phyloP scores from a whole-genome alignment of 2,888 invertebrate species.

The Ceratothoa steindachneri region DNA sequence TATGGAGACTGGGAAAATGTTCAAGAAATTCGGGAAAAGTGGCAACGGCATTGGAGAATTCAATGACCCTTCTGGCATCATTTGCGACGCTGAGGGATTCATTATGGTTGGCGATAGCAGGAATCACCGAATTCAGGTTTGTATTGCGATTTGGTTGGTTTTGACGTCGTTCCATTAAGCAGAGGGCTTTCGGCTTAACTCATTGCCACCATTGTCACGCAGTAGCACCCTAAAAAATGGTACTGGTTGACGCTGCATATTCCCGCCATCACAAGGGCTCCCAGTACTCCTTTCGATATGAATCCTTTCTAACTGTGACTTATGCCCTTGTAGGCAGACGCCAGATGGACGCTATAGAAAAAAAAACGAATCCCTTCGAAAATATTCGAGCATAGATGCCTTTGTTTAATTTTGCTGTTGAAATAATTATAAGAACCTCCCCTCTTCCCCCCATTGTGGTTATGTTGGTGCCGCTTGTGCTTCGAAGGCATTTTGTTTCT shows the following conservation, averaged over 20 bases:
- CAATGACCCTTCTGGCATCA: slow-evolving; percentile 77
- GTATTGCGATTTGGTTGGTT: background rate
- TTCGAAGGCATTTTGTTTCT: no score
- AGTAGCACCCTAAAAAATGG: background rate
- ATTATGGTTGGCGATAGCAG: slow-evolving; percentile 88
- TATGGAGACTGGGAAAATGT: slow-evolving; percentile 85
- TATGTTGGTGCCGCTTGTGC: no score
- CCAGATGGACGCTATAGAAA: no score
- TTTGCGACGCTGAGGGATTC: slow-evolving; percentile 80
- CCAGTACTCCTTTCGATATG: no score
- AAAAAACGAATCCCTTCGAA: no score
- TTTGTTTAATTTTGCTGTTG: no score
- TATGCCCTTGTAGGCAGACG: no score
- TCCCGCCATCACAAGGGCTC: background rate
- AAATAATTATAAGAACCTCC: no score
- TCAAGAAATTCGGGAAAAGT: slow-evolving; percentile 64
- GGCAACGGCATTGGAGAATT: slow-evolving; percentile 64
- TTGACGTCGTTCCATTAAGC: background rate
- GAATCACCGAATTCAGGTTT: slow-evolving; percentile 70
- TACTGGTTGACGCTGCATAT: background rate
- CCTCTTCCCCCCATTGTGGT: no score
- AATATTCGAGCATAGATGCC: no score
- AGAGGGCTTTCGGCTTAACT: background rate
- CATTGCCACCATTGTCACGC: background rate
- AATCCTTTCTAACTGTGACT: no score